Percentiles rank a stretch among this genome's conserved stretches.
phyloP scores from a whole-genome alignment of 2,797 vertebrate genomes.

The Thripadectes ignobilis region DNA sequence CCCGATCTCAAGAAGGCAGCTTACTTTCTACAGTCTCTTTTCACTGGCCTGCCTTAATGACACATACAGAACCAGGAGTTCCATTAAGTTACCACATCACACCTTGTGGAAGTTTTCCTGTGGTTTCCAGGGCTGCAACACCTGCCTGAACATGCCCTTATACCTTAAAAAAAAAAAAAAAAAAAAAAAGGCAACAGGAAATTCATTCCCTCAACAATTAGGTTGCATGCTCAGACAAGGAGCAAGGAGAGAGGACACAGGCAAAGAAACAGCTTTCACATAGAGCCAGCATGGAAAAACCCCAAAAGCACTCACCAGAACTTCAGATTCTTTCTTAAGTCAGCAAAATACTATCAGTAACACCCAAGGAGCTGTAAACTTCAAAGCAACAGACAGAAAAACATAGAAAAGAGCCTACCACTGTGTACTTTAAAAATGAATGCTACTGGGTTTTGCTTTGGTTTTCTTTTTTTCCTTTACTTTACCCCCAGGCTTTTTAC shows the following conservation, averaged over 20 bases:
- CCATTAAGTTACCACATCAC: neutral
- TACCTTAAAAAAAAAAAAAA: neutral
- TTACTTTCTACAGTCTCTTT: neutral
- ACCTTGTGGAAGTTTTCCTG: neutral
- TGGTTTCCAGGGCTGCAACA: neutral
- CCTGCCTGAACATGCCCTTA: neutral
- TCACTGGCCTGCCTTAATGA: accelerated
- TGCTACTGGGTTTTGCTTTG: accelerated
- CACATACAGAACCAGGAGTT: neutral
- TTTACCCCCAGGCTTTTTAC: accelerated
- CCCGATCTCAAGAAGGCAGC: neutral
- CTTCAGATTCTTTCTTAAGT: neutral
- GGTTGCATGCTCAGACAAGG: neutral
- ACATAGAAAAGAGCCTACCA: accelerated
- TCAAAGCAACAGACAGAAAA: neutral
- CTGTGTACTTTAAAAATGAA: accelerated
- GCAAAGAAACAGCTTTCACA: neutral
- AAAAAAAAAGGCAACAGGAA: neutral
- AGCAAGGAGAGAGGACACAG: accelerated
- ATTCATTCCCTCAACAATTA: neutral
- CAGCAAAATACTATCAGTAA: neutral
- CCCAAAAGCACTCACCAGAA: neutral
- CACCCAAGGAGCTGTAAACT: accelerated
- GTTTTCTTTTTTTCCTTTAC: accelerated
- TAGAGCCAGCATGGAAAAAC: accelerated